Conservation (phyloP, 2,888 invertebrate species). For the Tenthredo notha region DNA sequence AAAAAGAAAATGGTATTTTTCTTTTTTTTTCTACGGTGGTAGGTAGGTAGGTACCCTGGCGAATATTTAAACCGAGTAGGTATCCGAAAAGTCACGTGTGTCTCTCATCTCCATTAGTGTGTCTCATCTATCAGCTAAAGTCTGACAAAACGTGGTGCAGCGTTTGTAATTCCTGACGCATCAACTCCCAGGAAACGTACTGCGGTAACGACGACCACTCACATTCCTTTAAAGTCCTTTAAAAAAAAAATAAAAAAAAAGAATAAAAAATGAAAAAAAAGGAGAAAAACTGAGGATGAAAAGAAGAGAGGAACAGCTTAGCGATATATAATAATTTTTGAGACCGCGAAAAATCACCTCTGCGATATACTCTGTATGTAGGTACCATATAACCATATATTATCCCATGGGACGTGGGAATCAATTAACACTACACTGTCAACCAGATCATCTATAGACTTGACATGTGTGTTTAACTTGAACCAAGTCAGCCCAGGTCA, state of each 20-base stretch:
- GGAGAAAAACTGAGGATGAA: not conserved
- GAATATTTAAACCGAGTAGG: not conserved
- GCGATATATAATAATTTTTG: constrained; percentile 1
- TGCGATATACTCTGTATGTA: not conserved
- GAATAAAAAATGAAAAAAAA: not conserved
- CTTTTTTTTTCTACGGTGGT: not conserved
- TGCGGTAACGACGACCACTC: not conserved
- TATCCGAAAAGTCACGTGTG: not conserved
- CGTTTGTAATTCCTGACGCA: constrained; percentile 30
- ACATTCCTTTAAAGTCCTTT: not conserved
- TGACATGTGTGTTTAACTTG: not conserved
- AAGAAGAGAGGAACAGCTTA: not conserved
- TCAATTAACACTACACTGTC: constrained; percentile 40
- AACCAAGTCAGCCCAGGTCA: not conserved
- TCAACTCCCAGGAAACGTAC: constrained; percentile 29
- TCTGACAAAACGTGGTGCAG: constrained; percentile 10
- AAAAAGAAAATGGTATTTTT: not conserved
- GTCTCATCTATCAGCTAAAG: not conserved
- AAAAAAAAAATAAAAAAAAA: not conserved
- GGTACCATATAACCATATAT: not conserved
- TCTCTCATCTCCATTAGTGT: not conserved
- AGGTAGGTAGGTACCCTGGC: not conserved
- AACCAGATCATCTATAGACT: constrained; percentile 38
- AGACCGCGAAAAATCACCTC: not conserved
- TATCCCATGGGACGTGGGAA: constrained; percentile 34